phyloP scores from a whole-genome alignment of 2,797 vertebrate genomes.

The Aphelocoma californica region DNA sequence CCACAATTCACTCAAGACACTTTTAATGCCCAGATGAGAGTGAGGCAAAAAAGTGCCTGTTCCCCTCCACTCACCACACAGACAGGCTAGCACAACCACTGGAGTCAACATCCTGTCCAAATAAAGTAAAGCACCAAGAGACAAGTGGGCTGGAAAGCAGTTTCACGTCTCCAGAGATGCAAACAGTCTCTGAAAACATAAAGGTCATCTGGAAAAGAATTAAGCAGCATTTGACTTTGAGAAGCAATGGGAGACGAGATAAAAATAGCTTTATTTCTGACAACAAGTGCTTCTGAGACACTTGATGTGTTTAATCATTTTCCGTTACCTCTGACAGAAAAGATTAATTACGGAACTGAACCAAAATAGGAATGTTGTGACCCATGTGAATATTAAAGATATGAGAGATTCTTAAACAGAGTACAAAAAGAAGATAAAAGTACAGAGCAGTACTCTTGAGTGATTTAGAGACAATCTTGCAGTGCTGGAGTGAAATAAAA shows the following conservation, averaged over 20 bases:
- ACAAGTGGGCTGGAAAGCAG: not conserved
- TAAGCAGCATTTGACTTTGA: constrained; percentile 33
- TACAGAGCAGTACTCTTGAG: not conserved
- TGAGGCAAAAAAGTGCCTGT: not conserved
- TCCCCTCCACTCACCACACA: not conserved
- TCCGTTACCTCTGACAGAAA: constrained; percentile 51
- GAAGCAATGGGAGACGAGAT: constrained; percentile 12
- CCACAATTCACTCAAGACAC: not conserved
- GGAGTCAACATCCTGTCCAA: not conserved
- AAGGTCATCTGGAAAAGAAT: constrained; percentile 58
- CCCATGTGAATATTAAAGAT: constrained; percentile 61
- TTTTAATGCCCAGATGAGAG: not conserved
- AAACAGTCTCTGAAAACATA: constrained; percentile 37
- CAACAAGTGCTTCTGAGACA: constrained; percentile 62
- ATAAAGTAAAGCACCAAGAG: not conserved
- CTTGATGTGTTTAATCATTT: constrained; percentile 65
- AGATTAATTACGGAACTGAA: constrained; percentile 60
- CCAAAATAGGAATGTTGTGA: constrained; percentile 59
- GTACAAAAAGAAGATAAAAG: constrained; percentile 63
- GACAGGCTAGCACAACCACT: not conserved
- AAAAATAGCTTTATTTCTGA: constrained; percentile 66
- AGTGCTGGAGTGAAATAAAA: constrained; percentile 23
- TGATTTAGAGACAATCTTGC: constrained; percentile 22
- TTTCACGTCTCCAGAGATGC: not conserved
- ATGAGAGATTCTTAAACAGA: constrained; percentile 46